Evolutionary conservation across 37 sponge, comb jelly and placozoan genomes (phyloP), one percentile per base, ranked within the genome.

Genomic region (Tethya wilhelma): DNA sequence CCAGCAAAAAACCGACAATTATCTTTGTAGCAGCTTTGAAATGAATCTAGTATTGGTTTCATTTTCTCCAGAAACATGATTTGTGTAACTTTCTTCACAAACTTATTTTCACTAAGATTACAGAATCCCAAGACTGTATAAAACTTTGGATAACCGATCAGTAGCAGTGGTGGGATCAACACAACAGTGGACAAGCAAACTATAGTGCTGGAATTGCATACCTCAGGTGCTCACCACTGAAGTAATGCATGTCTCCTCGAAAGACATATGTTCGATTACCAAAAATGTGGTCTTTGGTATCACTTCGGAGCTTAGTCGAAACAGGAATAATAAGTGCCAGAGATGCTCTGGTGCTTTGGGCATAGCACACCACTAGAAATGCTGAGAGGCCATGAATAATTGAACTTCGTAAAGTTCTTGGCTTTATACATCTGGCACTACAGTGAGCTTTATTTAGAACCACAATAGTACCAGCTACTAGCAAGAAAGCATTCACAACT

Each of bases 121-220:
- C 68, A 79, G 6, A 67, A 69, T 0, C 56, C 5, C 1, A 79
- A 28, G 0, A 79, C 39, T 9, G 49, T 40, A 1, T 20, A 39
- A 17, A 2, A 14, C n/a, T 56, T 39, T 23, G 79, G 79, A 55
- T 68, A 68, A 38, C 28, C 1, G 6, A 79, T 56, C 20, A 79
- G 79, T 8, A 68, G 0, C 37, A 67, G 25, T 43, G 79, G 79
- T 1, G 69, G 79, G 23, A 79, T 2, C 3, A 67, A 5, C 2
- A 43, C 65, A 9, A 79, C 38, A 2, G 33, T 2, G 0, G 31
- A 23, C 9, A 79, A 7, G 38, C 56, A 30, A 26, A 79, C 1
- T 2, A n/a, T n/a, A 67, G 0, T 23, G 79, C 79, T 37, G 69
- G 69, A 67, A 79, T 45, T 19, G 57, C 79, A 79, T 79, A 79